Percentiles rank a stretch among this genome's conserved stretches.
phyloP scores from a whole-genome alignment of 2,888 invertebrate genomes.

The Eurytoma adleriae region DNA sequence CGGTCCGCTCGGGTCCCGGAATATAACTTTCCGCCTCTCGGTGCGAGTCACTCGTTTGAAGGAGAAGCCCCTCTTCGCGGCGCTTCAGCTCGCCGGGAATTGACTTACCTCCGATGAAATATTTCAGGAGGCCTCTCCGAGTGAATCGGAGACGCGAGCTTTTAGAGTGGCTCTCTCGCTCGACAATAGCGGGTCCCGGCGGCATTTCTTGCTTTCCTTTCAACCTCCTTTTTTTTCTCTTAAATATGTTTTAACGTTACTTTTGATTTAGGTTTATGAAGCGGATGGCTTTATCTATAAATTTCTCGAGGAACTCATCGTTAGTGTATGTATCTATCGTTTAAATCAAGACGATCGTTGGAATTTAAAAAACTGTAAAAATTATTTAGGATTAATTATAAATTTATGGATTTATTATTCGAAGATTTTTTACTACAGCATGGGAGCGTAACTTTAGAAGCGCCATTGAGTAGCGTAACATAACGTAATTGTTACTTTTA shows the following conservation, averaged over 20 bases:
- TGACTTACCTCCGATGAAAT: conserved; percentile 38
- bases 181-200: too few relatives aligned
- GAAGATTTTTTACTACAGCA: background rate
- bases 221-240: too few relatives aligned
- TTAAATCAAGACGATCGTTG: too few relatives aligned
- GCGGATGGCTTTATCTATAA: too few relatives aligned
- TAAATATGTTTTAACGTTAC: too few relatives aligned
- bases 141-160: background rate
- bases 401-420: background rate
- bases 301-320: too few relatives aligned
- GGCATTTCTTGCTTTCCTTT: too few relatives aligned
- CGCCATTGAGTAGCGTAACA: too few relatives aligned
- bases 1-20: conserved; percentile 23
- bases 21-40: conserved; percentile 39
- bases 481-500: background rate
- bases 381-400: background rate
- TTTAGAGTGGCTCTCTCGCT: background rate
- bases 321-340: too few relatives aligned
- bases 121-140: conserved; percentile 1
- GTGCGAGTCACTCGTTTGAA: background rate
- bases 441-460: background rate
- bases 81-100: conserved; percentile 11
- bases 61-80: conserved; percentile 10
- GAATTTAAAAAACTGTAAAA: too few relatives aligned
- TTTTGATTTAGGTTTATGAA: too few relatives aligned